A percentile compares a stretch with the other conserved stretches of the same genome.
Conservation (phyloP, 1,140 invertebrate species). For the Apis dorsata region DNA sequence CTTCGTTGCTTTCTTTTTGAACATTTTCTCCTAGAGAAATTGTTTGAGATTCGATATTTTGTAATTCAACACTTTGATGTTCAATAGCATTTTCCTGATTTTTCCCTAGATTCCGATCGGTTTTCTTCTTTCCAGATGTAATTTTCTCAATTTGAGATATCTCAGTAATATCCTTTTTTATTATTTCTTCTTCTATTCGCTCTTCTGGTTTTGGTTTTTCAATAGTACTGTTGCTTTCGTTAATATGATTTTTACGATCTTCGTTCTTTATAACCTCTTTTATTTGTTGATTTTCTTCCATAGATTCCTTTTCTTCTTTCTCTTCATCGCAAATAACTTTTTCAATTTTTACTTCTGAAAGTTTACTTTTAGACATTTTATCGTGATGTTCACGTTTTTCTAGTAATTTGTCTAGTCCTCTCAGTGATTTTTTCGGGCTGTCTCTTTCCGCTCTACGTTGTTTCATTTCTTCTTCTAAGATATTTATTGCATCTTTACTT, state of each 20-base stretch:
- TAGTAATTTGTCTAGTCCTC: slow-evolving; percentile 80
- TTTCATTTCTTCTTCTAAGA: slow-evolving; percentile 81
- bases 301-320: slow-evolving; percentile 40
- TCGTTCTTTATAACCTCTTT: slow-evolving; percentile 60
- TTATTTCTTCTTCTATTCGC: neutral
- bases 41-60: neutral
- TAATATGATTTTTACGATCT: slow-evolving; percentile 61
- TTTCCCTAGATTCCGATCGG: slow-evolving; percentile 32
- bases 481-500: slow-evolving; percentile 71
- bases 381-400: slow-evolving; percentile 78
- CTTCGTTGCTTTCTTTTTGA: slow-evolving; percentile 56
- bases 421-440: slow-evolving; percentile 77
- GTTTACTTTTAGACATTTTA: slow-evolving; percentile 74
- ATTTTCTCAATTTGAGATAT: slow-evolving; percentile 4
- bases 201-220: slow-evolving; percentile 45
- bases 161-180: slow-evolving; percentile 42
- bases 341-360: slow-evolving; percentile 45
- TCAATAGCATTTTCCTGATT: slow-evolving; percentile 31
- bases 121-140: slow-evolving; percentile 49
- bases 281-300: slow-evolving; percentile 15
- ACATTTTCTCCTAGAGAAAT: slow-evolving; percentile 11
- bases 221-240: slow-evolving; percentile 12
- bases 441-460: slow-evolving; percentile 80
- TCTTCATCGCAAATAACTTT: slow-evolving; percentile 39
- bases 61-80: slow-evolving; percentile 4